Evolutionary conservation across 2,113 vertebrate genomes (phyloP).

Genomic region (Pao palembangensis): DNA sequence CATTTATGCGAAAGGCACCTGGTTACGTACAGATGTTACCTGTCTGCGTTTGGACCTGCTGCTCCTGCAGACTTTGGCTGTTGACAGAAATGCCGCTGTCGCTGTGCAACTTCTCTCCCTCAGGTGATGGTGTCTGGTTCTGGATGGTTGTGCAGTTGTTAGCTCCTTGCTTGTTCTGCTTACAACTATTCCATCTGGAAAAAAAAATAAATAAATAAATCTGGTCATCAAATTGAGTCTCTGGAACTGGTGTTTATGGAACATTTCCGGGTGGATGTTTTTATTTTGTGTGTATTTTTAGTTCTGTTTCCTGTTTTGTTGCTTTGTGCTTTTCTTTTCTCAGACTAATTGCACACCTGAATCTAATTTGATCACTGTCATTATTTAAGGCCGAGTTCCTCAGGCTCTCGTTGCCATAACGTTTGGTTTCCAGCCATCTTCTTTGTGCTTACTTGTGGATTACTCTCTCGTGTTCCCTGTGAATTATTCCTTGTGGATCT

Average conservation of each 20-base stretch:
- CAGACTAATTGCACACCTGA: too few relatives aligned
- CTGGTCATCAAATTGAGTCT: neutral
- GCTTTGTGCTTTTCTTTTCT: too few relatives aligned
- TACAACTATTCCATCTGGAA: constrained; percentile 94
- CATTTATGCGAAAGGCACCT: neutral
- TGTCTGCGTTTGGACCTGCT: constrained; percentile 80
- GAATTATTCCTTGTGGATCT: too few relatives aligned
- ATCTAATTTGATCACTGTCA: too few relatives aligned
- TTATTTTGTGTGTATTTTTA: too few relatives aligned
- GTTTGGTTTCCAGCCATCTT: too few relatives aligned
- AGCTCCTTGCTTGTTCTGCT: constrained; percentile 92
- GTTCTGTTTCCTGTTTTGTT: too few relatives aligned
- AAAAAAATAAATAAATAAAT: neutral
- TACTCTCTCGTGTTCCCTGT: too few relatives aligned
- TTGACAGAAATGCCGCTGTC: constrained; percentile 97
- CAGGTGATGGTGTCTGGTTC: constrained; percentile 89
- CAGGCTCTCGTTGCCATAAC: too few relatives aligned
- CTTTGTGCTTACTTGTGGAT: too few relatives aligned
- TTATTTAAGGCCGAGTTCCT: too few relatives aligned
- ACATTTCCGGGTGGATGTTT: too few relatives aligned
- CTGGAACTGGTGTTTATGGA: neutral
- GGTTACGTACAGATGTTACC: constrained; percentile 42
- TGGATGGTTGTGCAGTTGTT: constrained; percentile 88
- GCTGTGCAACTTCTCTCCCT: constrained; percentile 96
- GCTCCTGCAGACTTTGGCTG: constrained; percentile 92